Evolutionary conservation across 2,797 vertebrate genomes (phyloP), one percentile per base, ranked within the genome.

Genomic region (Kryptopterus vitreolus): DNA sequence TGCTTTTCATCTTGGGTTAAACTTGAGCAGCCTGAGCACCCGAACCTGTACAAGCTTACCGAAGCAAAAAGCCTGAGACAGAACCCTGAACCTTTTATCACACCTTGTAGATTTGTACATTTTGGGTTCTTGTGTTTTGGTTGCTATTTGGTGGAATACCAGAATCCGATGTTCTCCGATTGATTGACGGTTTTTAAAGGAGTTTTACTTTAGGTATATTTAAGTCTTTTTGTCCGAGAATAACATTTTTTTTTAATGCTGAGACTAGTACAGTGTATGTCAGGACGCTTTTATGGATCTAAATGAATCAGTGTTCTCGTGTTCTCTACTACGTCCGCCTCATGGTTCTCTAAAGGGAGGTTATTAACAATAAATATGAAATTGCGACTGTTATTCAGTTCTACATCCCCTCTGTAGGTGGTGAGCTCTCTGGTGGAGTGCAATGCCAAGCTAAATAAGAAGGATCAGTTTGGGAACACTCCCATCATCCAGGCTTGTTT

Each of bases 391-490:
- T n/a, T n/a, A n/a, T 59, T 68, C 15, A 33, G 20, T 74, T 80
- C 6, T 38, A 16, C 18, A 24, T 63, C 12, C 33, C 72, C n/a
- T 74, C 15, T 74, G 22, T 62, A 99, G 98, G 96, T 97, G 86
- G 94, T 96, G 75, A 94, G 92, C 68, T 89, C 89, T 73, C 90
- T 99, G 46, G 87, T 98, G 79, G 95, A 96, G 85, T 95, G 91
- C 74, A 95, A 93, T 18, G 95, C 95, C 73, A 98, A 98, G 78
- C 93, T 95, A 80, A 96, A 98, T 85, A 97, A 95, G 88, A 98
- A 94, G 88, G 96, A 99, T 85, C 82, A 95, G 1, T 93, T 94
- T 76, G 97, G 98, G 59, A 99, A 97, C 89, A 99, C 96, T 0
- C 93, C 97, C 16, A 92, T 99, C 71, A 96, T 98, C 26, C 94